Evolutionary conservation across 2,797 vertebrate species (phyloP), one percentile per base, ranked within the genome.

Genomic region (Sebastiscus albofasciatus): DNA sequence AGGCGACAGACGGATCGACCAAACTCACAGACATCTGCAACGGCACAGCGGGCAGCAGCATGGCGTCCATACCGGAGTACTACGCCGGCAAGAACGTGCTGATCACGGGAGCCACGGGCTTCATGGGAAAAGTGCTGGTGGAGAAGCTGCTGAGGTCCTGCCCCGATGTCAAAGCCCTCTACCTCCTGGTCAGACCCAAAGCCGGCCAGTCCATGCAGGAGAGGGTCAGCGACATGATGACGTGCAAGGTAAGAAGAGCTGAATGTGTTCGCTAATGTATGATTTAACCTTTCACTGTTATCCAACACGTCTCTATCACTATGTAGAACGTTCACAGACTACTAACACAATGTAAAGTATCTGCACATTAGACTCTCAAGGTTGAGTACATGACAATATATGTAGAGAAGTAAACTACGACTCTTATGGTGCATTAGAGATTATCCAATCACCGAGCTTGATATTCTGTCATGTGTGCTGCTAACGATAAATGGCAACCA

Each of bases 51-150:
- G 77, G 76, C 60, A 9, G 77, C 91, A 85, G 61, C 86, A 97
- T 98, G 97, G 95, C 96, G 74, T 94, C 94, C 74, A 93, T 98
- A 12, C 95, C 96, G 1, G 95, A 97, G 20, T 99, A 95, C 92
- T 99, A 99, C 75, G 87, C 93, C 3, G 96, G 96, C 81, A 99
- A 99, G 93, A 96, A 89, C 0, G 87, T 99, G 34, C 95, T 99
- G 87, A 96, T 99, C 93, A 98, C 97, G 0, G 98, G 98, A 67
- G 98, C 97, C 76, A 99, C 98, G 0, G 98, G 98, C 83, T 99
- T 99, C 94, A 94, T 99, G 97, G 98, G 98, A 8, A 99, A 99
- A 89, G 97, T 99, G 67, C 91, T 99, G 90, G 91, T 99, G 93
- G 98, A 99, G 94, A 99, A 99, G 90, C 95, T 99, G 24, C 94